phyloP scores from a whole-genome alignment of 1,140 invertebrate species.

The Drosophila persimilis region DNA sequence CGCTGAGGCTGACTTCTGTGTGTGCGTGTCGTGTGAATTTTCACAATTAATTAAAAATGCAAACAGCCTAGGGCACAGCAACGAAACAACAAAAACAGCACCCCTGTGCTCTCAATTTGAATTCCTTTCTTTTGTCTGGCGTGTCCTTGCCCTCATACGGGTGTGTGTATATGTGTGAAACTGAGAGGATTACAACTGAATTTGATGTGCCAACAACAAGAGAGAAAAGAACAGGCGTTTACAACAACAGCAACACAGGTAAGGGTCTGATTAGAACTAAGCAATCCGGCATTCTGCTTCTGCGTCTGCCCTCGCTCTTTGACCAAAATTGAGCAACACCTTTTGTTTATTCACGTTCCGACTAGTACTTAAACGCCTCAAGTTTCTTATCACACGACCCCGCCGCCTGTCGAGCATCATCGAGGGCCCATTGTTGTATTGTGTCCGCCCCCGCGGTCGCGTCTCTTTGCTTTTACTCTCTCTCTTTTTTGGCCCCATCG shows the following conservation, averaged over 20 bases:
- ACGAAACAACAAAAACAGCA: no score
- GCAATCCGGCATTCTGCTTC: no score
- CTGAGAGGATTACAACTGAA: conserved; percentile 5
- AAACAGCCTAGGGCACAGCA: no score
- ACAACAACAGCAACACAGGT: conserved; percentile 5
- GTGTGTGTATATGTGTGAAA: conserved; percentile 10
- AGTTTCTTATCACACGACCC: conserved; percentile 23
- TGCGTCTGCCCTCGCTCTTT: no score
- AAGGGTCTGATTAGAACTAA: background rate
- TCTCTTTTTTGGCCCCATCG: conserved; percentile 1
- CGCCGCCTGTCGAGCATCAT: no score
- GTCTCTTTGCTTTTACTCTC: background rate
- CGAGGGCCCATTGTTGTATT: conserved; percentile 6
- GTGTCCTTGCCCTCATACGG: conserved; percentile 1
- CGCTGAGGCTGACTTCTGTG: conserved; percentile 3
- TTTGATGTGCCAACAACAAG: conserved; percentile 35
- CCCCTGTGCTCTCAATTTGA: background rate
- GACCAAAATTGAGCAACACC: no score
- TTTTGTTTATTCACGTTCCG: no score
- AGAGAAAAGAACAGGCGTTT: background rate
- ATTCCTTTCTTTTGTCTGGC: background rate
- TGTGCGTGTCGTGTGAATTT: background rate
- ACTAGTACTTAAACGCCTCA: no score
- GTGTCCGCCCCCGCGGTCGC: no score
- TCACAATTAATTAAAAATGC: conserved; percentile 17